phyloP scores from a whole-genome alignment of 2,888 invertebrate species.

The Drosophila falleni region DNA sequence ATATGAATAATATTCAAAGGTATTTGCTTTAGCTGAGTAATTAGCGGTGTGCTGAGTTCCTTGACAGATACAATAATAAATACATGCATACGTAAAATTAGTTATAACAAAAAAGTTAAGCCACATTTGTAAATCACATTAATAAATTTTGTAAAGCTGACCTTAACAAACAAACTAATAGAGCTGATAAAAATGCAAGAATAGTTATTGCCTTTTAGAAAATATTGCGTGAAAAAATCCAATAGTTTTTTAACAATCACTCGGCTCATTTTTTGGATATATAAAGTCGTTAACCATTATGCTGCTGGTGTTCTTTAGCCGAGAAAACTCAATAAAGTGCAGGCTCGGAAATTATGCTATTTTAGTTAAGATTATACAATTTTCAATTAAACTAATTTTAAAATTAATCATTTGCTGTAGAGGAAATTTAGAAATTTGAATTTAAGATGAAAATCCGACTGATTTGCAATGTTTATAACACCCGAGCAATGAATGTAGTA shows the following conservation, averaged over 20 bases:
- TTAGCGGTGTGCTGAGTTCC: slow-evolving; percentile 40
- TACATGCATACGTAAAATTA: slow-evolving; percentile 47
- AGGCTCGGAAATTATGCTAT: slow-evolving; percentile 10
- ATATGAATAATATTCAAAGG: slow-evolving; percentile 51
- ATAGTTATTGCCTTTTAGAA: not conserved
- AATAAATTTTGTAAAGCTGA: slow-evolving; percentile 44
- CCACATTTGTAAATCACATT: slow-evolving; percentile 76
- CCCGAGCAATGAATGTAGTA: not conserved
- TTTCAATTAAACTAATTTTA: not conserved
- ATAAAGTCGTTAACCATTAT: not conserved
- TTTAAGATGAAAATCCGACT: not conserved
- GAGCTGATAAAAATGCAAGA: not conserved
- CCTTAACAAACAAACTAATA: not conserved
- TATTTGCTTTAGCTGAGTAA: slow-evolving; percentile 33
- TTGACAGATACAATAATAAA: slow-evolving; percentile 49
- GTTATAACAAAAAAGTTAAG: slow-evolving; percentile 58
- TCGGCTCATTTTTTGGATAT: not conserved
- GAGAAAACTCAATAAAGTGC: slow-evolving; percentile 2
- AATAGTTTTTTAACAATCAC: slow-evolving; percentile 2
- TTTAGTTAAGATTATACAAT: not conserved
- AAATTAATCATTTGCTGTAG: slow-evolving; percentile 2
- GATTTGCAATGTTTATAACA: not conserved
- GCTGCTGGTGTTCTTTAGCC: slow-evolving; percentile 2
- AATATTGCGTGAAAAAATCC: not conserved
- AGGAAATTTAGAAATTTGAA: not conserved